A percentile compares a stretch with the other conserved stretches of the same genome.
phyloP scores from a whole-genome alignment of 2,888 invertebrate species.

The Sminthurides aquaticus region DNA sequence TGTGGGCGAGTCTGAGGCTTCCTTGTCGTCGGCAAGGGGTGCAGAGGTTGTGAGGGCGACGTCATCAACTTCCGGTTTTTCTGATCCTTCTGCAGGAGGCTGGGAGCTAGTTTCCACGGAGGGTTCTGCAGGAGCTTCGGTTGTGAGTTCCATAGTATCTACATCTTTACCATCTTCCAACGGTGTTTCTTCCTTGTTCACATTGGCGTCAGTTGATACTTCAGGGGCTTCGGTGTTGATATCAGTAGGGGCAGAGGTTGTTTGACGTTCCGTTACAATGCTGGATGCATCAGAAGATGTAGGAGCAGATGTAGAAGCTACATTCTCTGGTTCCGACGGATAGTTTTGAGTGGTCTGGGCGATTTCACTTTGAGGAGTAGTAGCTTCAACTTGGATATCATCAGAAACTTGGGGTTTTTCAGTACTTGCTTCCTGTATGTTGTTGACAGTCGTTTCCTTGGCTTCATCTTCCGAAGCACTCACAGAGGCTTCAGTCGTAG shows the following conservation, averaged over 20 bases:
- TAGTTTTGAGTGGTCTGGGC: neutral
- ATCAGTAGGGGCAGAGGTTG: neutral
- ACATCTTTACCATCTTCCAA: neutral
- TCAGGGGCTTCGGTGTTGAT: neutral
- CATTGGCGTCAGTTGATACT: too few relatives aligned
- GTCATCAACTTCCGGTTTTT: too few relatives aligned
- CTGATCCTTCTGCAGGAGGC: too few relatives aligned
- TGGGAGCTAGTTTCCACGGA: neutral
- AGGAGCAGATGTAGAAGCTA: neutral
- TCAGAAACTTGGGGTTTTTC: neutral
- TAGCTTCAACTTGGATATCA: slow-evolving; percentile 1
- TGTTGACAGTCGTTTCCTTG: neutral
- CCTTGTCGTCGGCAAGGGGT: neutral
- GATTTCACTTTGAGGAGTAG: neutral
- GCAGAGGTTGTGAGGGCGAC: neutral
- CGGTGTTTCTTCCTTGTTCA: too few relatives aligned
- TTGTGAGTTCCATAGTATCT: neutral
- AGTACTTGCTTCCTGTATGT: neutral
- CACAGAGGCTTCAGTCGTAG: neutral
- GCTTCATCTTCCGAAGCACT: slow-evolving; percentile 9
- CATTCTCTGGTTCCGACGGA: neutral
- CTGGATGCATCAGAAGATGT: slow-evolving; percentile 19
- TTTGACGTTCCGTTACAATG: slow-evolving; percentile 5
- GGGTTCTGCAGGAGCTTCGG: neutral
- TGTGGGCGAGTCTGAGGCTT: neutral